A percentile compares a stretch with the other conserved stretches of the same genome.
These are phyloP conservation scores for Smutsia gigantea DNA, from an alignment of 2,797 vertebrate genomes.

Conservation along the genomic window DNA sequence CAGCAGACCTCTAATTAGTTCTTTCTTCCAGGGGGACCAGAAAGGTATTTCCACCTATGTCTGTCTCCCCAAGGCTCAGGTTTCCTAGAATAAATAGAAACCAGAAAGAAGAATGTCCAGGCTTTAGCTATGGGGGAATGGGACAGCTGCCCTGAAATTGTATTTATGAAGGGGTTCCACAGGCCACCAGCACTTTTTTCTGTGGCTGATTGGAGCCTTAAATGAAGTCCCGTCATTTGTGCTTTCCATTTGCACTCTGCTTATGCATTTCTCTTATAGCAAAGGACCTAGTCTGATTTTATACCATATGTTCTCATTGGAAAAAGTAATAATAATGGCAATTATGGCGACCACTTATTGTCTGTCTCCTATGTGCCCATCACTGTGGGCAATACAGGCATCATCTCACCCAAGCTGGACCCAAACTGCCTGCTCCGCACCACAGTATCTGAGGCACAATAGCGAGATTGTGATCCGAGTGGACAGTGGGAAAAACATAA, in stretches of 20 bases:
- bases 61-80: background rate
- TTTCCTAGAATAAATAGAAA: conserved; percentile 14
- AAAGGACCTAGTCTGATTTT: background rate
- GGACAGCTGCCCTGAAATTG: background rate
- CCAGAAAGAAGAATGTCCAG: background rate
- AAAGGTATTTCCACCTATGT: background rate
- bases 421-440: background rate
- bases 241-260: background rate
- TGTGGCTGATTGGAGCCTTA: background rate
- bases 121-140: background rate
- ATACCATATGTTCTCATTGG: background rate
- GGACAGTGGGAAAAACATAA: background rate
- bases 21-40: background rate
- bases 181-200: background rate
- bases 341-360: background rate
- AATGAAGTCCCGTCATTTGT: background rate
- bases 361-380: background rate
- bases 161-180: background rate
- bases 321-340: background rate
- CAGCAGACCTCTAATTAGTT: background rate
- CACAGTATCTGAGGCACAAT: background rate
- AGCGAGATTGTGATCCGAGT: background rate
- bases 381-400: background rate
- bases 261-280: background rate
- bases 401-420: background rate